Base-by-base conservation (phyloP, 1,140 invertebrate genomes). In the Eciton burchellii region DNA sequence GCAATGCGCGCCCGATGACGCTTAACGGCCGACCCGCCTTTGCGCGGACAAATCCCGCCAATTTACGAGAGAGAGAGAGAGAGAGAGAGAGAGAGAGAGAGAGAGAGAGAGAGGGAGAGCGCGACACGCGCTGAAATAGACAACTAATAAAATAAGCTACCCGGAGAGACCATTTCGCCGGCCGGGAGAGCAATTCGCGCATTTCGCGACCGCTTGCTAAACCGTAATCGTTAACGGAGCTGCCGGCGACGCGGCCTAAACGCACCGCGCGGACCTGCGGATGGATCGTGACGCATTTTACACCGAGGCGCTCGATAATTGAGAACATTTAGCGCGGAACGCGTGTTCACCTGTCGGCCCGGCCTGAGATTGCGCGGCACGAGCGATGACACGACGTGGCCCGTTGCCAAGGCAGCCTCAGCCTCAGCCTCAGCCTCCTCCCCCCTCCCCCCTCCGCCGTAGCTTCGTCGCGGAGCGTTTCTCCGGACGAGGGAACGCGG, bases 331-430 rank as follows among this genome's bases (percentile, higher is more conserved):
- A 86, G 81, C 81, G 59, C 57, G 59, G 82, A 66, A 77, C 82
- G 86, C 72, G 79, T 86, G 89, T 90, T 89, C 91, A 91, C 90
- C 91, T 92, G 90, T 89, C 73, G 73, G 85, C 85, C 82, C 83
- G 83, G 65, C 66, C 86, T 74, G 70, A 52, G 60, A 56, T 56
- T 85, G 47, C 63, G 21, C 73, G 66, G 82, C 73, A 86, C 81
- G 57, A 84, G 52, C 21, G 85, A 82, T 76, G 86, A 87, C 84
- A 86, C 71, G 62, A 73, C 85, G 52, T 88, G 86, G 86, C 85
- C 21, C 9, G 52, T 16, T 81, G 86, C 86, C 86, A 88, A 84
- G 45, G 49, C 35, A n/a, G n/a, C n/a, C n/a, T n/a, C n/a, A n/a
- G n/a, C n/a, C n/a, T n/a, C n/a, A n/a, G n/a, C n/a, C n/a, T n/a